Base-by-base conservation (phyloP, 2,113 vertebrate genomes). In the Daubentonia madagascariensis region DNA sequence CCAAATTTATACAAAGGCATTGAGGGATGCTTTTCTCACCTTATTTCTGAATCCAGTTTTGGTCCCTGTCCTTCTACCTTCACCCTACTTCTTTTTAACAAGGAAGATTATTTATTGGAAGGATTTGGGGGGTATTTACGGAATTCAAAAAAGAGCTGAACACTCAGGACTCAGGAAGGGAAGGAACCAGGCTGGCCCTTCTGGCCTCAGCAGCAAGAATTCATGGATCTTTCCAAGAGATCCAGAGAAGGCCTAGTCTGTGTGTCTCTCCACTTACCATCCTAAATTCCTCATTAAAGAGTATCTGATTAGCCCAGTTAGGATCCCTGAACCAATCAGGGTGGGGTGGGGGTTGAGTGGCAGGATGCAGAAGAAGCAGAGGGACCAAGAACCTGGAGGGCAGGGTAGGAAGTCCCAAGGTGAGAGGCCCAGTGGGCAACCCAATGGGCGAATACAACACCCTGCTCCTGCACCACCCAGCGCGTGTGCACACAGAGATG, bases 361-460 rank as follows among this genome's bases (percentile, higher is more conserved):
- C 20, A 63, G 17, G 11, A 11, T 1, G 2, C 17, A 70, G 32
- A 78, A 32, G 48, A 52, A 76, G 22, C 40, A 76, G 7, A 76
- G 32, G 43, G 40, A 7, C 84, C 50, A 23, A 23, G 72, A 43
- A 3, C 43, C 11, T 4, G 57, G 86, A 8, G 50, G 16, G n/a
- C 8, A 59, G 50, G 52, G 35, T 3, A 1, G 85, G 43, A 84
- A 17, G 75, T 6, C 50, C 40, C 48, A 12, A 17, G 48, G 40
- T 5, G 18, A 65, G 65, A 45, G 50, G 25, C 48, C 30, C 70
- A 1, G 11, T 1, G 28, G 57, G 86, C 43, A 45, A 35, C 35
- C 32, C 12, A 8, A 13, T 10, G 7, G 5, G 11, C 11, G 1
- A 22, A n/a, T 7, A 4, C 4, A 28, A 5, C 73, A 12, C 37